Percentiles rank a stretch among this genome's conserved stretches.
These are phyloP conservation scores for Megathymus violae DNA, from an alignment of 1,140 invertebrate genomes.

Conservation along the genomic window DNA sequence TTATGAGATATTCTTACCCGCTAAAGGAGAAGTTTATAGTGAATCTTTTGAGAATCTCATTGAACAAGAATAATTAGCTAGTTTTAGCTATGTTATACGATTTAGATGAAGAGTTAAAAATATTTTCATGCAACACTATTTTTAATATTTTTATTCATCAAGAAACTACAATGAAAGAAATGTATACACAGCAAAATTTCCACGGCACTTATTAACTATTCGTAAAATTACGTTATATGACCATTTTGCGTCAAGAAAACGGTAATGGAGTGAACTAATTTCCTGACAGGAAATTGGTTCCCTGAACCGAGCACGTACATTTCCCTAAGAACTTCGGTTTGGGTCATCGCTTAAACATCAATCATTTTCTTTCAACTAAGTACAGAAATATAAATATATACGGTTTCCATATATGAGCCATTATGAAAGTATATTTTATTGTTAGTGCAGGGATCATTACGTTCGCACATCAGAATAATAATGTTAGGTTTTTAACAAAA, in stretches of 20 bases:
- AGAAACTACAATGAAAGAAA: slow-evolving; percentile 1
- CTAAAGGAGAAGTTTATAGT: no score
- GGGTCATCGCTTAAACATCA: slow-evolving; percentile 57
- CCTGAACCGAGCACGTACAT: slow-evolving; percentile 53
- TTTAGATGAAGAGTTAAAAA: no score
- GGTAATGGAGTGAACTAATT: slow-evolving; percentile 72
- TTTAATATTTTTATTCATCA: no score
- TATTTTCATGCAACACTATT: no score
- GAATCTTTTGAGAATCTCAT: no score
- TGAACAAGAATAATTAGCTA: no score
- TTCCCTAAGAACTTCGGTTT: slow-evolving; percentile 70
- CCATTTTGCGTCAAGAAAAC: slow-evolving; percentile 51
- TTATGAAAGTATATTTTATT: slow-evolving; percentile 10
- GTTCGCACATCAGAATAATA: no score
- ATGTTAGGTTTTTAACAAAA: no score
- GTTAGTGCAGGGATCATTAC: slow-evolving; percentile 34
- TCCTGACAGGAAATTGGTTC: slow-evolving; percentile 75
- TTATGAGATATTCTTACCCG: neutral
- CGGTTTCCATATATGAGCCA: neutral
- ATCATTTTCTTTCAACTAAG: slow-evolving; percentile 57
- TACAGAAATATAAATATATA: slow-evolving; percentile 33
- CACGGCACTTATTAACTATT: slow-evolving; percentile 5
- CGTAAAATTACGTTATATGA: slow-evolving; percentile 8
- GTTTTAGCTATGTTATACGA: no score
- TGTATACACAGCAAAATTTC: slow-evolving; percentile 23